A percentile compares a stretch with the other conserved stretches of the same genome.
Conservation (phyloP, 2,113 vertebrate species). For the Anguilla japonica region DNA sequence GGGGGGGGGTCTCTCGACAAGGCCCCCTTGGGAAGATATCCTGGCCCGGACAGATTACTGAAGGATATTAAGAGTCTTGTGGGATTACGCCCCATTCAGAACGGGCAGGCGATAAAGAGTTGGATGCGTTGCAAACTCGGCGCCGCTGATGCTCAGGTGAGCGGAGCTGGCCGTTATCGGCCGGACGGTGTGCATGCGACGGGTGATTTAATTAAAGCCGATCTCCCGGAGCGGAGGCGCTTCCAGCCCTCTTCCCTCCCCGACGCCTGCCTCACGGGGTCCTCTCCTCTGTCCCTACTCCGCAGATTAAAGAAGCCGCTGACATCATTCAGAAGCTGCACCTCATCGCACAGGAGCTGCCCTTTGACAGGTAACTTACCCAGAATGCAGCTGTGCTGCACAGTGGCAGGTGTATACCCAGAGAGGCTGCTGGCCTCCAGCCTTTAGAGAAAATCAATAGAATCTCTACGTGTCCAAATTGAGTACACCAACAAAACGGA, state of each 20-base stretch:
- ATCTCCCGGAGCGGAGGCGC: conserved; percentile 56
- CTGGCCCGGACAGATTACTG: conserved; percentile 77
- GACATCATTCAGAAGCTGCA: conserved; percentile 99
- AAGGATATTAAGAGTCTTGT: conserved; percentile 74
- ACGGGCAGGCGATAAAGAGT: conserved; percentile 67
- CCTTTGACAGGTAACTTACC: conserved; percentile 88
- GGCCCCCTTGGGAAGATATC: conserved; percentile 65
- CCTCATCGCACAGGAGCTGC: conserved; percentile 97
- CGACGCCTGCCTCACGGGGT: neutral
- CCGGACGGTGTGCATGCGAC: conserved; percentile 57
- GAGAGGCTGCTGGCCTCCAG: neutral
- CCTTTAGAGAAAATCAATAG: neutral
- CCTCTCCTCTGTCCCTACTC: conserved; percentile 30
- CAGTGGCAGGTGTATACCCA: neutral
- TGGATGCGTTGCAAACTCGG: conserved; percentile 64
- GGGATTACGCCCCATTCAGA: conserved; percentile 76
- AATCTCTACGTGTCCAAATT: neutral
- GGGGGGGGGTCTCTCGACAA: conserved; percentile 47
- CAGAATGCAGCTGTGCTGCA: neutral
- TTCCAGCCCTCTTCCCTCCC: conserved; percentile 39
- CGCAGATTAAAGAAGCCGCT: conserved; percentile 97
- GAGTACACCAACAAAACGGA: neutral
- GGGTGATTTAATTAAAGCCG: conserved; percentile 59
- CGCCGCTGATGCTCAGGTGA: conserved; percentile 66
- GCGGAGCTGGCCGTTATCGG: conserved; percentile 58